Evolutionary conservation across 2,113 vertebrate genomes (phyloP).

Genomic region (Oncorhynchus clarkii): DNA sequence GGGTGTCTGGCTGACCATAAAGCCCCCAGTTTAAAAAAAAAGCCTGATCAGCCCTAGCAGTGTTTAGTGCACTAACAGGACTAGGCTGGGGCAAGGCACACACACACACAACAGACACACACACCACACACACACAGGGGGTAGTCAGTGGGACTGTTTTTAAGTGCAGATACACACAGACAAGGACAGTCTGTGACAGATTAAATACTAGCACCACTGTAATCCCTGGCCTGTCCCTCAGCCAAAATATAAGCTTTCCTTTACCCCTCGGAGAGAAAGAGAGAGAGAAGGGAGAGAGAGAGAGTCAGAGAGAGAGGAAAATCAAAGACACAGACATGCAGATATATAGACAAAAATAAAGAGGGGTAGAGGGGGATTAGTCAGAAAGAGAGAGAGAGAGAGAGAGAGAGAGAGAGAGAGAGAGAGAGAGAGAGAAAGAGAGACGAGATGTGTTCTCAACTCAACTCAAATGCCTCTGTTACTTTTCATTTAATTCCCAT

Average conservation of each 20-base stretch:
- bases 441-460: too few species aligned
- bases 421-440: too few species aligned
- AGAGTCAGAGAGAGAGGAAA: too few species aligned
- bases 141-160: conserved; percentile 37
- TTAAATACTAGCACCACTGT: conserved; percentile 60
- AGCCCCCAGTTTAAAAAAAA: conserved; percentile 43
- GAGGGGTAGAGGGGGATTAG: neutral
- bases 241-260: conserved; percentile 67
- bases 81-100: neutral
- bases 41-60: conserved; percentile 58
- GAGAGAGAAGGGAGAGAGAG: neutral
- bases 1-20: conserved; percentile 31
- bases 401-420: too few species aligned
- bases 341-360: neutral
- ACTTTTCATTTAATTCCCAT: neutral
- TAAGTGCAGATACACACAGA: conserved; percentile 60
- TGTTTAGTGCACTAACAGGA: conserved; percentile 28
- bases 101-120: conserved; percentile 1
- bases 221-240: conserved; percentile 59
- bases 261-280: conserved; percentile 22
- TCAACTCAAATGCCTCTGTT: too few species aligned
- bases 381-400: too few species aligned
- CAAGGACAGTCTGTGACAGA: conserved; percentile 59
- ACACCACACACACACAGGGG: conserved; percentile 16
- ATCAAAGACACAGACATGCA: neutral